Base-by-base conservation (phyloP, 30 jellyfish, hydroid and myxozoan genomes). In the Pseudorhiza aurosa region DNA sequence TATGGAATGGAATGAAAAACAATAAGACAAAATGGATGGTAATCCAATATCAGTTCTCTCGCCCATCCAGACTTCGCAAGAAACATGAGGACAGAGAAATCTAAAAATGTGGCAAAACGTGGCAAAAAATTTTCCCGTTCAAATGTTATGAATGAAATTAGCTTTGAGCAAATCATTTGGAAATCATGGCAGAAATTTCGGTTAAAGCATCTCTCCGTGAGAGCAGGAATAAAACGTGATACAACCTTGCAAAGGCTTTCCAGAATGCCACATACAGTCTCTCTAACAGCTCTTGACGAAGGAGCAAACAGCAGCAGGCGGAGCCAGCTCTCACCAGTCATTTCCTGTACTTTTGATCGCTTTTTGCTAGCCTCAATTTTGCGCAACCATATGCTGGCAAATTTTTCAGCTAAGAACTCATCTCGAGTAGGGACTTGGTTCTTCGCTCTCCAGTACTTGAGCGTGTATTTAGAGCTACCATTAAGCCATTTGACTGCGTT, bases 271-370 rank as follows among this genome's bases (percentile, higher is more conserved):
- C 98, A 91, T 19, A 91, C 91, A 36, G 93, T 69, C 45, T 81
- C 85, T 64, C 98, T 80, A n/a, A 81, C 71, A 15, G 94, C 96
- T 42, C 94, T 71, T 4, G 98, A 91, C 12, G 95, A 70, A 0
- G 96, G 96, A 1, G 96, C 71, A 60, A 91, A 91, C 65, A 91
- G 56, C 36, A 91, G 82, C 68, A 72, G 51, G n/a, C 88, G 82
- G 28, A 91, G 73, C 98, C 98, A 91, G 22, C 83, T 59, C 44
- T 78, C 87, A 25, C 85, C 76, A 8, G 72, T 67, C 18, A 50
- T 19, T 8, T 26, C 81, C 32, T 35, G 45, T 9, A 27, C 45
- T 33, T 59, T 84, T 26, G 9, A 0, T 25, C 43, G 85, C 51
- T 39, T 45, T 56, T 32, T 63, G 28, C 53, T 40, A 24, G 36